These are phyloP conservation scores for Gastrophysa polygoni DNA, from an alignment of 2,888 invertebrate species.

Conservation along the genomic window DNA sequence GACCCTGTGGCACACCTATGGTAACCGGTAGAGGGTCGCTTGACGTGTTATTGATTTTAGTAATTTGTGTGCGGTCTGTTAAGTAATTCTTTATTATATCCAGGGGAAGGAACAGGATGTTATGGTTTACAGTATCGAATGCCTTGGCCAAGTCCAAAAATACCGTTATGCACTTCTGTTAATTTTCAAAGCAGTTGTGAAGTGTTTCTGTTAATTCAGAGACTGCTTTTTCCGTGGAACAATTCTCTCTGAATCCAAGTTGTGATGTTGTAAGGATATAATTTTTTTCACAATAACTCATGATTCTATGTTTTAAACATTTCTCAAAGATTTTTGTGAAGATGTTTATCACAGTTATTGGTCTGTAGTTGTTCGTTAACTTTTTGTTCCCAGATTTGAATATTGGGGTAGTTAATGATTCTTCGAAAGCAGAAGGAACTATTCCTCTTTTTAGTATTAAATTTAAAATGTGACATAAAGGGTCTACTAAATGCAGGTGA, in stretches of 20 bases:
- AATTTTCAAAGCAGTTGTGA: not conserved
- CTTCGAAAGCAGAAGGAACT: not conserved
- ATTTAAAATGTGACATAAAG: not conserved
- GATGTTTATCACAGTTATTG: not conserved
- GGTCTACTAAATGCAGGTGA: not conserved
- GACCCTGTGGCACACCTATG: slow-evolving; percentile 15
- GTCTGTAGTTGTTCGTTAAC: not conserved
- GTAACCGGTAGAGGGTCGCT: no score
- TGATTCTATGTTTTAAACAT: not conserved
- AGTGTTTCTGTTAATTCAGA: not conserved
- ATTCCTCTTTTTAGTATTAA: no score
- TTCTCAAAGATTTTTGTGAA: not conserved
- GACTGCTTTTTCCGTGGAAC: no score
- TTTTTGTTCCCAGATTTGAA: slow-evolving; percentile 1
- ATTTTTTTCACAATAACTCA: not conserved
- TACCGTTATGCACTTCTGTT: not conserved
- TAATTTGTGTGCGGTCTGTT: not conserved
- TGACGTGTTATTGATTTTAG: no score
- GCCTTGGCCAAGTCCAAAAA: no score
- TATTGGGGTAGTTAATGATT: not conserved
- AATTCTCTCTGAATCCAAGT: not conserved
- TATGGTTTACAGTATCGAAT: no score
- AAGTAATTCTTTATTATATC: not conserved
- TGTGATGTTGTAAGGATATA: not conserved
- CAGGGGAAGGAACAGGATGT: no score